Percentiles rank a stretch among this genome's conserved stretches.
Conservation (phyloP, 2,797 vertebrate genomes). For the Sciurus carolinensis region DNA sequence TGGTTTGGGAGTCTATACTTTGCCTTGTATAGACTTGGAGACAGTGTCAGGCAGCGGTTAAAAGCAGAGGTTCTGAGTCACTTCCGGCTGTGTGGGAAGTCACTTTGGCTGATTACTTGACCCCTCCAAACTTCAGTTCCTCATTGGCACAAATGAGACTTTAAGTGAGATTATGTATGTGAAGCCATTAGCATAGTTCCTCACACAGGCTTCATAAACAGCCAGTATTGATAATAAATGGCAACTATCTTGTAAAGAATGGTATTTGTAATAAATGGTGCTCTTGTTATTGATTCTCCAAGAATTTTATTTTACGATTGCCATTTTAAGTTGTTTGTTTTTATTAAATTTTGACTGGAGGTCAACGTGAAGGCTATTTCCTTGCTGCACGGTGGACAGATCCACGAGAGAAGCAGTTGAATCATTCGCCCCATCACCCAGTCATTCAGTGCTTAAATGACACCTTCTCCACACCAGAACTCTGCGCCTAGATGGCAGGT, state of each 20-base stretch:
- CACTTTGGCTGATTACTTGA: neutral
- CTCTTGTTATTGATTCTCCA: neutral
- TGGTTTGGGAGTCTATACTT: neutral
- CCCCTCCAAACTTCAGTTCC: neutral
- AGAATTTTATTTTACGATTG: neutral
- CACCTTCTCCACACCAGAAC: neutral
- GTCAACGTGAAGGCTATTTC: neutral
- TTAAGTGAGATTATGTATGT: neutral
- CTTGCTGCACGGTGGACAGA: too few species aligned
- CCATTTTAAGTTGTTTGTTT: neutral
- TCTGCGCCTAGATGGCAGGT: neutral
- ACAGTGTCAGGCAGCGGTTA: neutral
- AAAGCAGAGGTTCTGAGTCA: neutral
- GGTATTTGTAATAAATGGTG: neutral
- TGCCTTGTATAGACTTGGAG: neutral
- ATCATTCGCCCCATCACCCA: neutral
- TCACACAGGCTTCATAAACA: neutral
- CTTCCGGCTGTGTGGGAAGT: too few species aligned
- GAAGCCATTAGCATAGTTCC: neutral
- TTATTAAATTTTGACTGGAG: neutral
- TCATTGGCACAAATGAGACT: neutral
- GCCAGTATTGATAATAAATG: neutral
- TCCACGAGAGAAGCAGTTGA: neutral
- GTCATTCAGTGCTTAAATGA: accelerated
- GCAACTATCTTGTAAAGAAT: neutral